Conservation (phyloP, 1,140 invertebrate species). For the Oncopodura yosiiana region DNA sequence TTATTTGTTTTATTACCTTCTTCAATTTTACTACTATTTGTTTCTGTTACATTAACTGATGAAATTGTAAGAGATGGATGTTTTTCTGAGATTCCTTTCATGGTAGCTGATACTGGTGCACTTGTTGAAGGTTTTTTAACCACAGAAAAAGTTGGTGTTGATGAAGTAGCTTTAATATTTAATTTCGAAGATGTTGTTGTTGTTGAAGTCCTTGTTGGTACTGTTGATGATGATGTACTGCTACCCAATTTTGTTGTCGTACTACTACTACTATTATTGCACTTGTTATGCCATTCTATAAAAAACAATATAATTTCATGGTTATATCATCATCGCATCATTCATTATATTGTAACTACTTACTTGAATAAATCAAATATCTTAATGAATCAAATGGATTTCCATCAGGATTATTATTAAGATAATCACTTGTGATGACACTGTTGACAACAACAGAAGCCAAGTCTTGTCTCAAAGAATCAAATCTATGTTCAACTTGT, state of each 20-base stretch:
- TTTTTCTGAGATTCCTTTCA: no score
- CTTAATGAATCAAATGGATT: conserved; percentile 12
- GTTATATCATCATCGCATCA: no score
- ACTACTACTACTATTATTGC: not conserved
- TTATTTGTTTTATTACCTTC: no score
- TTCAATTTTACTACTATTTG: no score
- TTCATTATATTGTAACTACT: no score
- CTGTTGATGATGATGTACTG: not conserved
- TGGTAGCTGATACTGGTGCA: no score
- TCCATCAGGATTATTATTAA: conserved; percentile 2
- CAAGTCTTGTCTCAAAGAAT: not conserved
- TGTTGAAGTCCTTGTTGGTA: not conserved
- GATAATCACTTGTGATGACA: conserved; percentile 2
- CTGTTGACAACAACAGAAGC: conserved; percentile 10
- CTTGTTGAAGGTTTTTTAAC: no score
- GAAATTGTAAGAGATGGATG: no score
- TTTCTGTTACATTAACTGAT: no score
- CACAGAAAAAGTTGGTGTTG: no score
- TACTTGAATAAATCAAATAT: conserved; percentile 8
- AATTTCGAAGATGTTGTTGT: not conserved
- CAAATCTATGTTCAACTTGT: not conserved
- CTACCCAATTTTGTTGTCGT: not conserved
- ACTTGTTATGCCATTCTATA: not conserved
- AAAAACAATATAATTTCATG: no score
- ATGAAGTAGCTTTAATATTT: no score